Conservation (phyloP, 2,888 invertebrate genomes). For the Galerucella pusilla region DNA sequence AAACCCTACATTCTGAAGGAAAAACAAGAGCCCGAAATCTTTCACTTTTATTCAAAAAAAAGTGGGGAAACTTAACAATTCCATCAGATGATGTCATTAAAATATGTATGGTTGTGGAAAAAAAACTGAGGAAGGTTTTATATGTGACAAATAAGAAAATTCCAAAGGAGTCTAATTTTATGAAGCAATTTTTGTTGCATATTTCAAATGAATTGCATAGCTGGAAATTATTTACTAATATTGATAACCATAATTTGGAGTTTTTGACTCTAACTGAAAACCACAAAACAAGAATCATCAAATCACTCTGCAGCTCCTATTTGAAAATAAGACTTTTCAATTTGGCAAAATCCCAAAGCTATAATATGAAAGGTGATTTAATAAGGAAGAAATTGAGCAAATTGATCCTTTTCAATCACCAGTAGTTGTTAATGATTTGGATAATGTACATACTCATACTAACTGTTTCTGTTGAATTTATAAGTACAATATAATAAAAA, state of each 20-base stretch:
- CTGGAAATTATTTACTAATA: conserved; percentile 15
- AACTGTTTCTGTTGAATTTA: too few relatives aligned
- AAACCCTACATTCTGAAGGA: conserved; percentile 9
- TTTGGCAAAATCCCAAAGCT: conserved; percentile 2
- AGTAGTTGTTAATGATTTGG: too few relatives aligned
- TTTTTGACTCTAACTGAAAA: conserved; percentile 24
- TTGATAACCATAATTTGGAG: conserved; percentile 16
- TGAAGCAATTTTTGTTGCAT: not conserved
- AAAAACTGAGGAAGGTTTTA: not conserved
- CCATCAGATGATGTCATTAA: not conserved
- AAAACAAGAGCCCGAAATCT: not conserved
- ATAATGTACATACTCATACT: too few relatives aligned
- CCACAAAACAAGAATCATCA: conserved; percentile 16
- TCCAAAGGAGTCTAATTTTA: too few relatives aligned
- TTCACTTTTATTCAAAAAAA: not conserved
- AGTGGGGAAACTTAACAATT: not conserved
- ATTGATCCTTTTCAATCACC: not conserved
- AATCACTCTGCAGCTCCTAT: conserved; percentile 18
- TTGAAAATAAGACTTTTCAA: conserved; percentile 23
- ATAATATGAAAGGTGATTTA: too few relatives aligned
- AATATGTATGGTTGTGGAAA: not conserved
- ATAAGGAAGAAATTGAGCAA: too few relatives aligned
- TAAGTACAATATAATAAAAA: too few relatives aligned
- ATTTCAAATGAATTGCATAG: not conserved
- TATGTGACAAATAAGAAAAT: not conserved